Evolutionary conservation across 2,113 vertebrate species (phyloP).

Genomic region (Phoenicopterus ruber): DNA sequence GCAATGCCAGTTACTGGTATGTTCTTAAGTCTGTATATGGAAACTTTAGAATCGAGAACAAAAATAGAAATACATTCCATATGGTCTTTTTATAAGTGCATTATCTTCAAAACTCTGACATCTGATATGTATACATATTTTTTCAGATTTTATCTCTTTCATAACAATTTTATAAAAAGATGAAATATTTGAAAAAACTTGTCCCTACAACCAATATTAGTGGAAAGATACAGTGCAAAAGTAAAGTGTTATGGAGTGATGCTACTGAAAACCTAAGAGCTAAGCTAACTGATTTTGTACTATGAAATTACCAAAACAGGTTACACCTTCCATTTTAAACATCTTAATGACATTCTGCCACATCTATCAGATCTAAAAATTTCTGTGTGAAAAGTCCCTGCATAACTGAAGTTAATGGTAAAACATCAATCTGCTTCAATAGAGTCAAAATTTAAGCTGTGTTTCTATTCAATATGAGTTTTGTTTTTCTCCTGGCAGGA

Average conservation of each 20-base stretch:
- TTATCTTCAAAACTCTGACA: not conserved
- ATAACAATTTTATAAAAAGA: not conserved
- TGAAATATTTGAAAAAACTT: not conserved
- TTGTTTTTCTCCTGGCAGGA: not conserved
- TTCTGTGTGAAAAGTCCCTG: not conserved
- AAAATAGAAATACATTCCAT: not conserved
- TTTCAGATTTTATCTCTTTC: not conserved
- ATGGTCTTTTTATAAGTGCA: not conserved
- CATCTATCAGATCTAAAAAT: not conserved
- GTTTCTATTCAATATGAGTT: not conserved
- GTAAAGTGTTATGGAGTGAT: not conserved
- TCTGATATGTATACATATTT: not conserved
- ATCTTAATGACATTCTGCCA: not conserved
- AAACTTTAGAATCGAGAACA: not conserved
- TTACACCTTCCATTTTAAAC: not conserved
- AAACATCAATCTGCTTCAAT: not conserved
- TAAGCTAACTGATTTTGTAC: not conserved
- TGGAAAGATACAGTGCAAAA: not conserved
- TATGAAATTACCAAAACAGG: not conserved
- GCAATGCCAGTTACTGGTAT: not conserved
- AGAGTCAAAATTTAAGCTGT: not conserved
- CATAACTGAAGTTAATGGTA: not conserved
- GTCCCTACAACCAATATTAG: not conserved
- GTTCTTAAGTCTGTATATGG: not conserved
- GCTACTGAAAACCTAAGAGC: not conserved